These are phyloP conservation scores for Pristionchus mayeri DNA, from an alignment of 2,888 invertebrate genomes.

Conservation along the genomic window DNA sequence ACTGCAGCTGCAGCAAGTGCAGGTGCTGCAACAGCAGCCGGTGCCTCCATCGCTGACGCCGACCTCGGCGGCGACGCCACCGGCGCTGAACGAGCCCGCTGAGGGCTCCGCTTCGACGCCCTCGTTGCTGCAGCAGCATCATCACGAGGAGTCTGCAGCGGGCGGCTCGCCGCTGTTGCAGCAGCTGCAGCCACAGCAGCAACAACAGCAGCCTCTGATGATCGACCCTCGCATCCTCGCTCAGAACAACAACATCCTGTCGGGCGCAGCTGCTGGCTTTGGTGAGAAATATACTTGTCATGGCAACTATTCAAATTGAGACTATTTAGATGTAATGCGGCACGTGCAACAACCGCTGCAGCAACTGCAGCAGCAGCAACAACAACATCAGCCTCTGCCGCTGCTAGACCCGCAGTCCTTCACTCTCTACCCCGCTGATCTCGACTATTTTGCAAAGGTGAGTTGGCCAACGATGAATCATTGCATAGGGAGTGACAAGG, in stretches of 20 bases:
- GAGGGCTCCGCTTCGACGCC: background rate
- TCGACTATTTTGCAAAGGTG: conserved; percentile 49
- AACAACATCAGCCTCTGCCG: background rate
- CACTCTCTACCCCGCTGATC: conserved; percentile 11
- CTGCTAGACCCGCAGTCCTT: conserved; percentile 2
- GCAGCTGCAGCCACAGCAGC: background rate
- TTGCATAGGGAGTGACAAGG: too few species aligned
- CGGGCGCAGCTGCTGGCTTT: conserved; percentile 30
- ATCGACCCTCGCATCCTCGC: conserved; percentile 48
- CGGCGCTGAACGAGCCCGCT: conserved; percentile 3
- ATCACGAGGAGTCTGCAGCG: background rate
- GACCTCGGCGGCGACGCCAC: conserved; percentile 37
- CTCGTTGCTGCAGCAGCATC: too few species aligned
- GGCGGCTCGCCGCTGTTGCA: background rate
- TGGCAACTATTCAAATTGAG: too few species aligned
- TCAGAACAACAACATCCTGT: conserved; percentile 47
- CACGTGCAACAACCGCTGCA: conserved; percentile 10
- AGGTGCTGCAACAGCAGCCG: conserved; percentile 48
- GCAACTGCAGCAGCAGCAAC: conserved; percentile 37
- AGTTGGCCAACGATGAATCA: too few species aligned
- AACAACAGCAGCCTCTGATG: conserved; percentile 34
- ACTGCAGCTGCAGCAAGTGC: conserved; percentile 52
- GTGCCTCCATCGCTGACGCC: conserved; percentile 49
- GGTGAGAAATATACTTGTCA: too few species aligned
- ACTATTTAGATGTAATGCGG: background rate